phyloP scores from a whole-genome alignment of 30 jellyfish, hydroid and myxozoan species.

The Chironex yamaguchii region DNA sequence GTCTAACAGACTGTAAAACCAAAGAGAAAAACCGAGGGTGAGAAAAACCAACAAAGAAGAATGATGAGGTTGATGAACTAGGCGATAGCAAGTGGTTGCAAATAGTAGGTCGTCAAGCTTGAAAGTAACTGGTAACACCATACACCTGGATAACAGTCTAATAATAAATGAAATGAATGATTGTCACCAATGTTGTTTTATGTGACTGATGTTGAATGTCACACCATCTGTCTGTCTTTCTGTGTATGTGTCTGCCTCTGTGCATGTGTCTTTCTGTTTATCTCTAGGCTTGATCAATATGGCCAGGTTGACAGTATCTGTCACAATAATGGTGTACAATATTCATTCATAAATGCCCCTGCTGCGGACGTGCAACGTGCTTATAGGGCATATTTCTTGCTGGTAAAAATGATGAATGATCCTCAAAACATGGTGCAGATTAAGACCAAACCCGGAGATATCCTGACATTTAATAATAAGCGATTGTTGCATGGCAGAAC shows the following conservation, averaged over 20 bases:
- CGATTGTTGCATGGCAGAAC: slow-evolving; percentile 87
- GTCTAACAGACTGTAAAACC: too few species aligned
- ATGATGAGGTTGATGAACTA: too few species aligned
- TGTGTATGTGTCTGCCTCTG: not conserved
- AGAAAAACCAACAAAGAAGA: too few species aligned
- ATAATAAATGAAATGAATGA: too few species aligned
- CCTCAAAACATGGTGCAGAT: slow-evolving; percentile 31
- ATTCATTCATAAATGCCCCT: slow-evolving; percentile 83
- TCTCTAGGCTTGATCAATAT: slow-evolving; percentile 62
- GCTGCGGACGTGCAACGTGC: slow-evolving; percentile 62
- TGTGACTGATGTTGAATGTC: too few species aligned
- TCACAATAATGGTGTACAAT: slow-evolving; percentile 69
- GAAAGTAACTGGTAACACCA: too few species aligned
- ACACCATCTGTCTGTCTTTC: not conserved
- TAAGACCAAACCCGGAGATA: slow-evolving; percentile 68
- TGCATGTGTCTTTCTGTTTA: not conserved
- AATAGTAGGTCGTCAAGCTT: too few species aligned
- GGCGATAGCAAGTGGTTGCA: too few species aligned
- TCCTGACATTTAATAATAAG: slow-evolving; percentile 67
- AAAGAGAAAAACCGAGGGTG: too few species aligned
- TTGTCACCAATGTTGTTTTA: too few species aligned
- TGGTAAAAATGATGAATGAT: slow-evolving; percentile 24
- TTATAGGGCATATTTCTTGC: slow-evolving; percentile 65
- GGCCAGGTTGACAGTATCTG: slow-evolving; percentile 71
- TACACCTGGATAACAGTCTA: too few species aligned